Conservation (phyloP, 2,113 vertebrate genomes). For the Mobula hypostoma region DNA sequence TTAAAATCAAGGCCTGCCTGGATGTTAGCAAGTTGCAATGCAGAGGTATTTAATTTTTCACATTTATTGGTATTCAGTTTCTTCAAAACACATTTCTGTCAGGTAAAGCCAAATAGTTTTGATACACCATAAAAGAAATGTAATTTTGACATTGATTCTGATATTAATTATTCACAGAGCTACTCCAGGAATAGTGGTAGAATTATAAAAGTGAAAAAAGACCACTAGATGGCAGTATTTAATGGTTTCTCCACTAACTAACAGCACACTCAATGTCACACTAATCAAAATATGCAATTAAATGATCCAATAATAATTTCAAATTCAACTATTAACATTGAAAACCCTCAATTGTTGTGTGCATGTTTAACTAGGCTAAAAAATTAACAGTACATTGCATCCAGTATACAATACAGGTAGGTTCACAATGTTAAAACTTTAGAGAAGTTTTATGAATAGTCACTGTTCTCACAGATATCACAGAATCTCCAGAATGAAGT, state of each 20-base stretch:
- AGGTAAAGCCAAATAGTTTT: neutral
- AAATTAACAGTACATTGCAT: neutral
- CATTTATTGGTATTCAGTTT: neutral
- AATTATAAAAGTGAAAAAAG: neutral
- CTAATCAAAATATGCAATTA: neutral
- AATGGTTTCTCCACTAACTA: neutral
- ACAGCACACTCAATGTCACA: neutral
- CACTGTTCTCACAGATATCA: neutral
- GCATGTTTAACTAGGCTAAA: neutral
- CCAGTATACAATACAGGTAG: neutral
- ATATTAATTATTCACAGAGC: neutral
- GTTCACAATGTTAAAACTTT: neutral
- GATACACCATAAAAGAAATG: neutral
- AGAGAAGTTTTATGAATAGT: neutral
- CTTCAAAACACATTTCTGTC: neutral
- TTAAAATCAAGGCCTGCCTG: too few species aligned
- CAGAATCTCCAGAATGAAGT: too few species aligned
- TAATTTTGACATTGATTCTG: neutral
- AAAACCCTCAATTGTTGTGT: neutral
- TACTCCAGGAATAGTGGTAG: neutral
- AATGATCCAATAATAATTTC: neutral
- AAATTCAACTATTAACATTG: neutral
- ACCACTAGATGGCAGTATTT: conserved; percentile 22
- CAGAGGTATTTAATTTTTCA: too few species aligned
- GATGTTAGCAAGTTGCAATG: neutral